Conservation (phyloP, 2,113 vertebrate genomes). For the Ptilorrhoa leucosticta region DNA sequence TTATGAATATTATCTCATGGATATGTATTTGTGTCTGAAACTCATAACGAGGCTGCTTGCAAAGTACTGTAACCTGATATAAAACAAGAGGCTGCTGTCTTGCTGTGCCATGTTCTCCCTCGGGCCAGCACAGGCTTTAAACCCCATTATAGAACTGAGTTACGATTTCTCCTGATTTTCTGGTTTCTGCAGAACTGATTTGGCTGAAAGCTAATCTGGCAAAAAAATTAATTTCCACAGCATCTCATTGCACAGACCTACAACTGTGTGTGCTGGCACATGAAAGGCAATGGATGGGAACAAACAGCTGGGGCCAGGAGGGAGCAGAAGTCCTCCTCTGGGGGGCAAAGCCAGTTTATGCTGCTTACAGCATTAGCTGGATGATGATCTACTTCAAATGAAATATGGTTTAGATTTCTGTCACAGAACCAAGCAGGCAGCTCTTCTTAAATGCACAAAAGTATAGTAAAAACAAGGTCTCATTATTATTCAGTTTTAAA, state of each 20-base stretch:
- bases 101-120: background rate
- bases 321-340: slow-evolving; percentile 17
- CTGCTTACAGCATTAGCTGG: background rate
- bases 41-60: background rate
- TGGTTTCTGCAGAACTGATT: slow-evolving; percentile 26
- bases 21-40: background rate
- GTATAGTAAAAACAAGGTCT: background rate
- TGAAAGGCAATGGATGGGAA: background rate
- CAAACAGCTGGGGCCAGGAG: slow-evolving; percentile 34
- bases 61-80: background rate
- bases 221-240: slow-evolving; percentile 42
- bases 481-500: background rate
- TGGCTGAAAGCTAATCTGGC: slow-evolving; percentile 47
- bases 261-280: slow-evolving; percentile 9
- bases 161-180: slow-evolving; percentile 30
- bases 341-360: background rate
- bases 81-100: background rate
- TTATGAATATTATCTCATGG: background rate
- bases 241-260: background rate
- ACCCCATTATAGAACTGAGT: background rate
- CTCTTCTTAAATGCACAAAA: background rate
- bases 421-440: background rate
- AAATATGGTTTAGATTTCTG: background rate
- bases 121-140: background rate
- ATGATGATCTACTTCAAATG: background rate